Evolutionary conservation across 2,797 vertebrate species (phyloP).

Genomic region (Novumbra hubbsi): DNA sequence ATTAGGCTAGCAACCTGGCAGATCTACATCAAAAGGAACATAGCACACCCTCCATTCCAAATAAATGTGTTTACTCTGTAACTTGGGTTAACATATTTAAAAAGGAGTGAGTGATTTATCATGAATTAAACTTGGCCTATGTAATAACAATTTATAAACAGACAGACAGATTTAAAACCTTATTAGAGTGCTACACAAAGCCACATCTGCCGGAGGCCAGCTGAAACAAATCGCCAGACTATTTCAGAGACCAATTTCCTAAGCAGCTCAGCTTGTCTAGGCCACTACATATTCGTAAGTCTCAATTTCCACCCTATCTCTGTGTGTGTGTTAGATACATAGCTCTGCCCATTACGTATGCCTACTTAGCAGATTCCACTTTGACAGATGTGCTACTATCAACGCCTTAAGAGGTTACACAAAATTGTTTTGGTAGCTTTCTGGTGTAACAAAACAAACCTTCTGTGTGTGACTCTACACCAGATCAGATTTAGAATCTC

Average conservation of each 20-base stretch:
- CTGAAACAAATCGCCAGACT: constrained; percentile 54
- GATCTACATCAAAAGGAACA: too few relatives aligned
- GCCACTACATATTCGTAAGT: constrained; percentile 34
- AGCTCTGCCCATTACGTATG: neutral
- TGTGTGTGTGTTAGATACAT: neutral
- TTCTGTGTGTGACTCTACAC: too few relatives aligned
- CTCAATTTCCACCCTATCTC: constrained; percentile 28
- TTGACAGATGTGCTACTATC: neutral
- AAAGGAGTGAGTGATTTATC: too few relatives aligned
- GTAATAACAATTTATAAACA: neutral
- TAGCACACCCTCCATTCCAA: too few relatives aligned
- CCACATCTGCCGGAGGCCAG: constrained; percentile 45
- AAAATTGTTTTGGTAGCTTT: neutral
- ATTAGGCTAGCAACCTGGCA: too few relatives aligned
- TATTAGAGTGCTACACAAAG: constrained; percentile 29
- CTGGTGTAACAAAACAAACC: neutral
- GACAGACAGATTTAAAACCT: constrained; percentile 15
- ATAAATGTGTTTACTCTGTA: too few relatives aligned
- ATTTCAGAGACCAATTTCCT: constrained; percentile 45
- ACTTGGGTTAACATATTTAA: too few relatives aligned
- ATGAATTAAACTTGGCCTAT: too few relatives aligned
- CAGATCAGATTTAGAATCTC: too few relatives aligned
- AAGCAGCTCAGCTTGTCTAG: constrained; percentile 44
- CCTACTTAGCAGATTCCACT: neutral
- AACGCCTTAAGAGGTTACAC: neutral